Evolutionary conservation across 2,797 vertebrate genomes (phyloP).

Genomic region (Rousettus madagascariensis): DNA sequence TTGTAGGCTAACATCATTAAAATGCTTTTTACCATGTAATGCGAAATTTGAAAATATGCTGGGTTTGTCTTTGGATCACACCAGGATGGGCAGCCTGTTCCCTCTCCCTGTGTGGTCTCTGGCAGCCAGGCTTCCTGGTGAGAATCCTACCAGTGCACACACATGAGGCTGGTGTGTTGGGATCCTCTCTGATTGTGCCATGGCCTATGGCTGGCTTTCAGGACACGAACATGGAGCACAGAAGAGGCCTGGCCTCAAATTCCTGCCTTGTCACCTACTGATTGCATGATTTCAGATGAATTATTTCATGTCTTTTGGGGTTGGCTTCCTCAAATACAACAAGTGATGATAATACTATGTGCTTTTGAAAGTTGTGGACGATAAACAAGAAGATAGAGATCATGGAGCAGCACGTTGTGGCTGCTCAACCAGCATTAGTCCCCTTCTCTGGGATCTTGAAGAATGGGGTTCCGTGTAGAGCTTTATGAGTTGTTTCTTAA

Average conservation of each 20-base stretch:
- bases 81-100: background rate
- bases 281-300: background rate
- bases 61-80: background rate
- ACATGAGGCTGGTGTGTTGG: fast-evolving
- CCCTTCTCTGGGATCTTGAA: background rate
- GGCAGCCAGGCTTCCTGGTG: background rate
- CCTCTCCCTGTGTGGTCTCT: background rate
- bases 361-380: background rate
- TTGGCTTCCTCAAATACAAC: background rate
- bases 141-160: background rate
- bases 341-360: background rate
- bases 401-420: fast-evolving
- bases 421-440: background rate
- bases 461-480: background rate
- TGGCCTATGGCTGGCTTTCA: background rate
- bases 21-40: background rate
- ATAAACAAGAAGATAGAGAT: background rate
- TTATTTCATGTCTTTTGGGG: background rate
- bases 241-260: background rate
- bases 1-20: background rate
- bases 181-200: background rate
- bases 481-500: background rate
- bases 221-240: background rate
- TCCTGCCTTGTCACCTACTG: background rate
- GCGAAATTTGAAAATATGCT: constrained; percentile 1